Percentiles rank a stretch among this genome's conserved stretches.
Evolutionary conservation across 2,888 invertebrate species (phyloP).

Genomic region (Didymodactylos carnosus): DNA sequence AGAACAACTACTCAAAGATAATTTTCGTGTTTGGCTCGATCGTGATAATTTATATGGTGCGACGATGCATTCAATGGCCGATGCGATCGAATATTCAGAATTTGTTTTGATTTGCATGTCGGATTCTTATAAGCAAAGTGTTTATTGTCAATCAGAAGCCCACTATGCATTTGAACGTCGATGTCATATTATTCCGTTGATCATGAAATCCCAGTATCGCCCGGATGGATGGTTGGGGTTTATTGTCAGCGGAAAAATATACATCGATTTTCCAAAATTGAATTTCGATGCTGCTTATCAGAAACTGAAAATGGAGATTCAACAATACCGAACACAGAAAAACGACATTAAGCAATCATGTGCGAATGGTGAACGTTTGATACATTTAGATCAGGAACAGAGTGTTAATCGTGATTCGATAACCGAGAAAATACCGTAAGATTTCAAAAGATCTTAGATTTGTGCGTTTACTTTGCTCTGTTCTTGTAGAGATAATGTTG

Average conservation of each 20-base stretch:
- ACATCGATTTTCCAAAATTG: not conserved
- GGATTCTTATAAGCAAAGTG: not conserved
- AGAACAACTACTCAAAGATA: not conserved
- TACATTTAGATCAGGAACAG: no score
- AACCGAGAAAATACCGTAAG: no score
- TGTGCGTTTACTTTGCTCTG: no score
- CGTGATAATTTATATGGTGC: not conserved
- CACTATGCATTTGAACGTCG: not conserved
- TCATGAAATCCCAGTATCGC: not conserved
- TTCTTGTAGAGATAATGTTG: no score
- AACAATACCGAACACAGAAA: not conserved
- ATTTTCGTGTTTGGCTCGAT: not conserved
- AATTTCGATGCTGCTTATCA: not conserved
- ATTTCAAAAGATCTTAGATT: no score
- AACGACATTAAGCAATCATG: no score
- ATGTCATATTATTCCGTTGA: not conserved
- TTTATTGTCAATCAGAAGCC: not conserved
- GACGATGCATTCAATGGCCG: not conserved
- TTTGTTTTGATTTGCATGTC: not conserved
- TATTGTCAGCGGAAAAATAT: not conserved
- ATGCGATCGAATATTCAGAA: not conserved
- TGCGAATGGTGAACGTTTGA: no score
- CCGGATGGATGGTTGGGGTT: not conserved
- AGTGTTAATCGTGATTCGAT: no score
- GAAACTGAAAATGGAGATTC: not conserved